Base-by-base conservation (phyloP, 2,113 vertebrate species). In the Limnothrissa miodon region DNA sequence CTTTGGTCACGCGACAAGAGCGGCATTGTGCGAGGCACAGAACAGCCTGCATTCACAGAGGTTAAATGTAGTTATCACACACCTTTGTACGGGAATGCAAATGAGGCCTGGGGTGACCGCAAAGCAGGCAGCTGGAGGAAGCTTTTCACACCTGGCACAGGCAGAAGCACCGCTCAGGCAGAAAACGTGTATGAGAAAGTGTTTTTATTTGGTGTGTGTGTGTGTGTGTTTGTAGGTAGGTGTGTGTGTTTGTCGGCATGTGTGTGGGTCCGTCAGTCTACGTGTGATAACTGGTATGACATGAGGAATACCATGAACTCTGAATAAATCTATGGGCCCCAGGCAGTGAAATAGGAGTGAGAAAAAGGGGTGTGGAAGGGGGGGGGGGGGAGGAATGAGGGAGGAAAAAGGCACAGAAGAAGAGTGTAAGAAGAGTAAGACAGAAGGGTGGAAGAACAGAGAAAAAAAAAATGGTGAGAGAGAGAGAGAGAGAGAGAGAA, bases 401-500 rank as follows among this genome's bases (percentile, higher is more conserved):
- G 13, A 19, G 5, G 53, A 56, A 10, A 66, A 25, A 66, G 59
- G 7, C 7, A 29, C 1, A 29, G 59, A 8, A 25, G 25, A 9
- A 66, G 59, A 10, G 59, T 25, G 59, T 6, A 66, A n/a, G 8
- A n/a, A 66, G 59, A 66, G n/a, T 25, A 10, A 29, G n/a, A 66
- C 23, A 66, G n/a, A 66, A 25, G 4, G 29, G 36, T 29, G 15
- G 11, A 13, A 21, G 19, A 21, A 53, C 11, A 53, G 2, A 53
- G 2, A 53, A 21, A 53, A 11, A n/a, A 53, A 11, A 53, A 21
- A 4, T 13, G 19, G 59, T 29, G 25, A 66, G 59, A 66, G 59
- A 66, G 25, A 66, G 59, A 66, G 25, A 66, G 25, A 66, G 25
- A 66, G 59, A 66, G 6, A 29, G 59, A 36, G 13, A 90, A 89